phyloP scores from a whole-genome alignment of 2,888 invertebrate genomes.

The Hirtodrosophila histrioides region DNA sequence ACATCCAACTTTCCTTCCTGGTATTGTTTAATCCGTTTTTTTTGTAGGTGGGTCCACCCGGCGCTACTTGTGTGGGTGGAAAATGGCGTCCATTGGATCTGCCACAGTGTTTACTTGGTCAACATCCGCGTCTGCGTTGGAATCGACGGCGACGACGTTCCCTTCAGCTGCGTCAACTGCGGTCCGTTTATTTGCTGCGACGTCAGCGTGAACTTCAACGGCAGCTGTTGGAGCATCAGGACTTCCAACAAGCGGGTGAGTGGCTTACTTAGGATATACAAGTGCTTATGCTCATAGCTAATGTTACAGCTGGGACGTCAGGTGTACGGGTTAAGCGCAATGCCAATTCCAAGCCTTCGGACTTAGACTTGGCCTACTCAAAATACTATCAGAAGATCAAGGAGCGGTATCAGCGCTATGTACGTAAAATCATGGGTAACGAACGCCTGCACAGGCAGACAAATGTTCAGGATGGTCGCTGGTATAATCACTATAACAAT shows the following conservation, averaged over 20 bases:
- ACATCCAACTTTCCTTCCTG: too few relatives aligned
- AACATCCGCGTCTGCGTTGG: slow-evolving; percentile 94
- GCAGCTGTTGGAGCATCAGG: slow-evolving; percentile 52
- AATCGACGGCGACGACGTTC: slow-evolving; percentile 88
- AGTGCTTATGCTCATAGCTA: too few relatives aligned
- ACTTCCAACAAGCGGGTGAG: slow-evolving; percentile 17
- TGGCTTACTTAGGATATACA: background rate
- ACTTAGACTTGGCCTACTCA: slow-evolving; percentile 79
- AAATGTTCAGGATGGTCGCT: slow-evolving; percentile 67
- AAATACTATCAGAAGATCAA: slow-evolving; percentile 82
- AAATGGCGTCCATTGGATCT: slow-evolving; percentile 95
- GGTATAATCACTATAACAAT: slow-evolving; percentile 71
- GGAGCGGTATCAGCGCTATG: slow-evolving; percentile 82
- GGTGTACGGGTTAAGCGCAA: slow-evolving; percentile 48
- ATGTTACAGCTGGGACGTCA: background rate
- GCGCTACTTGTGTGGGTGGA: slow-evolving; percentile 97
- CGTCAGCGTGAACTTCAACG: slow-evolving; percentile 72
- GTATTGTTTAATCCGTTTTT: background rate
- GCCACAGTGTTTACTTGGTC: slow-evolving; percentile 93
- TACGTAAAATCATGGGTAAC: slow-evolving; percentile 79
- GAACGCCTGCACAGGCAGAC: slow-evolving; percentile 51
- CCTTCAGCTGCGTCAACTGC: slow-evolving; percentile 73
- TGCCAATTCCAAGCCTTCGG: slow-evolving; percentile 57
- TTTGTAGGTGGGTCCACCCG: slow-evolving; percentile 90
- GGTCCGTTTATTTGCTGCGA: slow-evolving; percentile 79